Evolutionary conservation across 2,888 invertebrate species (phyloP), one percentile per base, ranked within the genome.

Genomic region (Hylaea fasciaria): DNA sequence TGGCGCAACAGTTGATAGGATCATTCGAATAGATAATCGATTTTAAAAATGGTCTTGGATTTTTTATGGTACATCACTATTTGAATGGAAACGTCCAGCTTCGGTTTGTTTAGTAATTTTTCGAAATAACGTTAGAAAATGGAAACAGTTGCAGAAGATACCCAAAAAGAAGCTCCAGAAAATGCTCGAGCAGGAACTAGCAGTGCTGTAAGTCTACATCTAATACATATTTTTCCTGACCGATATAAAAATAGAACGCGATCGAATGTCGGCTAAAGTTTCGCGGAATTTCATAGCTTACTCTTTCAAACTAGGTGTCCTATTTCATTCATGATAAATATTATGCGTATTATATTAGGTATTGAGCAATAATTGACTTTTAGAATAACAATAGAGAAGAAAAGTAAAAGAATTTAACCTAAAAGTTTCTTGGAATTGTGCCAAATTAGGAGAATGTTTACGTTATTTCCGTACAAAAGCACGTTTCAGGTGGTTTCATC

Each of bases 391-490:
- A 35, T 56, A 50, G 51, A 22, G 46, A 5, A 61, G 71, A 79
- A 72, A 61, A 66, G 68, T 70, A 70, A 69, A 71, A 77, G 80
- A 72, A 70, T 71, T 76, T 87, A 91, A 89, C 89, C 87, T 87
- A 79, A 78, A 85, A 82, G 71, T 74, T 67, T 68, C 50, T 83
- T 90, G 90, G 91, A 85, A 64, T 40, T 58, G 43, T 60, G 85
- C 91, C 91, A 90, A 82, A 72, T 74, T 73, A 71, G 65, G 70
- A 78, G 60, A 81, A 79, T 89, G 85, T 90, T 91, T 91, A 86
- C 82, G 87, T 85, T 91, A 91, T 91, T 90, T 91, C 79, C 81
- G 87, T 89, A 85, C 89, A 45, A 72, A 80, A 83, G 82, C 82
- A 85, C 85, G 80, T 83, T 87, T 85, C 81, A 74, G 74, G 70